Base-by-base conservation (phyloP, 2,113 vertebrate species). In the mouse (Mus musculus) region DNA sequence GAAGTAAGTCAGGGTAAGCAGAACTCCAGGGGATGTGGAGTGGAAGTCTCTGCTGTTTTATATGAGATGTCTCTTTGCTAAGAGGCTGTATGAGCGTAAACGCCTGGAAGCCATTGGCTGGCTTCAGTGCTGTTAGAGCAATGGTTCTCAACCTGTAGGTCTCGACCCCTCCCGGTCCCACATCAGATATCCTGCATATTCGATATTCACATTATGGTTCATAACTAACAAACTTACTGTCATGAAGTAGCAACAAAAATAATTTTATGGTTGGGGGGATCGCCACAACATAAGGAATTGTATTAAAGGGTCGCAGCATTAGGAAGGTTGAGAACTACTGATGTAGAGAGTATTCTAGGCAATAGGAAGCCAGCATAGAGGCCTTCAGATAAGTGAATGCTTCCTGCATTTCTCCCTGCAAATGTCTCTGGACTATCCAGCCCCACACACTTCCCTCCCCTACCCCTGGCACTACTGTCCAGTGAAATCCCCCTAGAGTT, bases 91-190 rank as follows among this genome's bases (percentile, higher is more conserved):
- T 8, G 54, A n/a, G 19, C 5, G n/a, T 36, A 24, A 59, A 81
- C 36, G n/a, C 19, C 54, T n/a, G 30, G 30, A 81, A 81, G 20
- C 54, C 33, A n/a, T 17, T n/a, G 30, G 4, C 10, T n/a, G 33
- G 52, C 9, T 54, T 59, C 59, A 4, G 10, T 36, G 13, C 11
- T 54, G 22, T n/a, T n/a, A 75, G n/a, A 24, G n/a, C 7, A 73
- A 8, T 42, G n/a, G 20, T 24, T 42, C 72, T 39, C 72, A 75
- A 24, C n/a, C 72, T 42, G n/a, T 75, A 19, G n/a, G 72, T 42
- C 4, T 1, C 4, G 22, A 12, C 9, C n/a, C n/a, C 17, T 39
- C 19, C 2, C 3, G 19, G 71, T 39, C n/a, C 3, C 36, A 42
- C 42, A 75, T 75, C 72, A 75, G 72, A 75, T 75, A 75, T 42